A percentile compares a stretch with the other conserved stretches of the same genome.
phyloP scores from a whole-genome alignment of 2,888 invertebrate species.

The Sympetrum striolatum region DNA sequence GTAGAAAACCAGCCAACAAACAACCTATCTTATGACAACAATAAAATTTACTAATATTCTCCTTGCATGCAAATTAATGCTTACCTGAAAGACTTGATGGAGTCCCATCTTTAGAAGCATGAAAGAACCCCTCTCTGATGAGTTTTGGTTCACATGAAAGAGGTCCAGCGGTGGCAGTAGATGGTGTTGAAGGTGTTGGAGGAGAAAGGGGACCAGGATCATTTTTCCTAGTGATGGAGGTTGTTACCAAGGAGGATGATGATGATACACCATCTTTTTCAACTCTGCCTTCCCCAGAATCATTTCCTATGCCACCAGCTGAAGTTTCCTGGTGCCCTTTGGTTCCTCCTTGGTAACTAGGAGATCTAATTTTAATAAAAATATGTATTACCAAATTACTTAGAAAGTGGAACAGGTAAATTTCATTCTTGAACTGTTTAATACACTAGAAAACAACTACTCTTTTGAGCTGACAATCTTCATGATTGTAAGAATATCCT shows the following conservation, averaged over 20 bases:
- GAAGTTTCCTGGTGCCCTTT: conserved; percentile 59
- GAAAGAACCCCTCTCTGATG: conserved; percentile 58
- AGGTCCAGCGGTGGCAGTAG: conserved; percentile 38
- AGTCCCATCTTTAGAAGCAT: conserved; percentile 65
- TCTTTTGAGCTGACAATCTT: too few relatives aligned
- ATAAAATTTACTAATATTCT: too few relatives aligned
- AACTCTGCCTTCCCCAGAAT: conserved; percentile 51
- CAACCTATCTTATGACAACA: too few relatives aligned
- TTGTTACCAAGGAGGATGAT: conserved; percentile 6
- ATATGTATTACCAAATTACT: too few relatives aligned
- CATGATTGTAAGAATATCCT: too few relatives aligned
- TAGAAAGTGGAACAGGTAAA: too few relatives aligned
- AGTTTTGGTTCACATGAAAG: conserved; percentile 53
- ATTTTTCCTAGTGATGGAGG: conserved; percentile 48
- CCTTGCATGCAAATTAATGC: background rate
- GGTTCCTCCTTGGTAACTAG: conserved; percentile 64
- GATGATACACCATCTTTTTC: conserved; percentile 53
- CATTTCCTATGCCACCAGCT: conserved; percentile 39
- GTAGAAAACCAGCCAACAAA: too few relatives aligned
- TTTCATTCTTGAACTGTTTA: too few relatives aligned
- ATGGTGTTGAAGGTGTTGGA: conserved; percentile 50
- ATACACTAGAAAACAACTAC: too few relatives aligned
- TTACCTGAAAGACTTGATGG: conserved; percentile 68
- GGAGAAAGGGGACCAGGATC: conserved; percentile 57
- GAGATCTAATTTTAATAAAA: conserved; percentile 61